A percentile compares a stretch with the other conserved stretches of the same genome.
Evolutionary conservation across 1,140 invertebrate species (phyloP).

Genomic region (Aleiodes sp.): DNA sequence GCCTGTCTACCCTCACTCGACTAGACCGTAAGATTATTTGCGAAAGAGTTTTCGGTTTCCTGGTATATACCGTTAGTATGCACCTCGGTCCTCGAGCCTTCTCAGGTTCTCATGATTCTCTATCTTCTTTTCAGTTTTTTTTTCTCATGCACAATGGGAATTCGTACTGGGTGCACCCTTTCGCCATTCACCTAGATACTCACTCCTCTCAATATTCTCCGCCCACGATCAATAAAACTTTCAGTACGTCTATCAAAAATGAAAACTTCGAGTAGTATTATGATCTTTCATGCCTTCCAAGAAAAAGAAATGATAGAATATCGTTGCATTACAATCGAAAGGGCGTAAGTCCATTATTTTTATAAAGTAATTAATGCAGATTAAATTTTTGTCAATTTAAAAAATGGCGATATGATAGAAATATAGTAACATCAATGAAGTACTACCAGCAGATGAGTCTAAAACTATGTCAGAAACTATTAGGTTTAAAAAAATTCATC

Average conservation of each 20-base stretch:
- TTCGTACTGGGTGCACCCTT: background rate
- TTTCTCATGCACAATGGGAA: background rate
- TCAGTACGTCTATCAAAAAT: background rate
- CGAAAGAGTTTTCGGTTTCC: conserved; percentile 57
- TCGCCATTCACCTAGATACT: background rate
- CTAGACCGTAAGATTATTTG: conserved; percentile 52
- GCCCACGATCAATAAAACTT: background rate
- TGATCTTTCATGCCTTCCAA: too few species aligned
- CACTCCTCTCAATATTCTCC: background rate
- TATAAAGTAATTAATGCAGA: too few species aligned
- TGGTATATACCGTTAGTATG: conserved; percentile 41
- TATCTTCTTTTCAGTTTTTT: background rate
- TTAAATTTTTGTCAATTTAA: too few species aligned
- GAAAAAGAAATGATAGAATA: too few species aligned
- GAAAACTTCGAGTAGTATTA: too few species aligned
- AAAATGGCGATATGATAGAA: too few species aligned
- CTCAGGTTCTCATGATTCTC: background rate
- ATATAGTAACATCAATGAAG: too few species aligned
- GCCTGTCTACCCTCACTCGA: background rate
- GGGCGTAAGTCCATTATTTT: too few species aligned
- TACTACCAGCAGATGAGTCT: too few species aligned
- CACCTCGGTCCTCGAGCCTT: background rate
- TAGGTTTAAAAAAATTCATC: too few species aligned
- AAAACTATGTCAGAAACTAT: too few species aligned
- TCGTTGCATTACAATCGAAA: too few species aligned